These are phyloP conservation scores for Melanogrammus aeglefinus DNA, from an alignment of 2,797 vertebrate species.

Conservation along the genomic window DNA sequence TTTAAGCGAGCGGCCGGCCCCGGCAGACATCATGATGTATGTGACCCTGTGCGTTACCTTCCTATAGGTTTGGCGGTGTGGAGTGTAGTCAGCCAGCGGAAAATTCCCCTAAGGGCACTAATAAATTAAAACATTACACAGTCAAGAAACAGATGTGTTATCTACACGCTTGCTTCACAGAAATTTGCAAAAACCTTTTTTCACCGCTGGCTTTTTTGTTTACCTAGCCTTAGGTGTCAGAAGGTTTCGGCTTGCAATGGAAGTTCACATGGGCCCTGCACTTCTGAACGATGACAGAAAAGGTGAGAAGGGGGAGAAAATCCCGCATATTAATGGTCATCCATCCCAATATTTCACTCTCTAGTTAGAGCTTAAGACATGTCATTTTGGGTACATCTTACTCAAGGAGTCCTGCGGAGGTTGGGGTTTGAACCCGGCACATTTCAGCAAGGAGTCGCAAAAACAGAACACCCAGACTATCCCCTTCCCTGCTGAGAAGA, in stretches of 20 bases:
- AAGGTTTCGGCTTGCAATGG: neutral
- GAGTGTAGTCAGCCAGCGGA: neutral
- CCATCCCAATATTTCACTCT: neutral
- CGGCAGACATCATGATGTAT: neutral
- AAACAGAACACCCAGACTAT: too few relatives aligned
- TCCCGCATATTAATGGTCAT: neutral
- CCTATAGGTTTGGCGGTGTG: neutral
- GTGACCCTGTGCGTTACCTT: neutral
- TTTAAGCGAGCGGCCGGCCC: neutral
- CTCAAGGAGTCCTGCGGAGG: too few relatives aligned
- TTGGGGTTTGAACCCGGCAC: too few relatives aligned
- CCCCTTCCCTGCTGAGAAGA: too few relatives aligned
- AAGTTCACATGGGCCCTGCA: neutral
- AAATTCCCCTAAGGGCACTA: neutral
- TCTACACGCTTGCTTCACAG: neutral
- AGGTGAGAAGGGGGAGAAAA: neutral
- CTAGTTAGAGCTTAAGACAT: neutral
- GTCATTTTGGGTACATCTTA: too few relatives aligned
- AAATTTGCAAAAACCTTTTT: neutral
- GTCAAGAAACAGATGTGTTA: neutral
- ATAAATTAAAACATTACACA: constrained; percentile 1
- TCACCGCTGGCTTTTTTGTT: neutral
- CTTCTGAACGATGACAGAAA: neutral
- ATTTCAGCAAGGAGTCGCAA: too few relatives aligned
- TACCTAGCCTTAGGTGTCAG: neutral